phyloP scores from a whole-genome alignment of 1,140 invertebrate genomes.

The Drosophila baimaii region DNA sequence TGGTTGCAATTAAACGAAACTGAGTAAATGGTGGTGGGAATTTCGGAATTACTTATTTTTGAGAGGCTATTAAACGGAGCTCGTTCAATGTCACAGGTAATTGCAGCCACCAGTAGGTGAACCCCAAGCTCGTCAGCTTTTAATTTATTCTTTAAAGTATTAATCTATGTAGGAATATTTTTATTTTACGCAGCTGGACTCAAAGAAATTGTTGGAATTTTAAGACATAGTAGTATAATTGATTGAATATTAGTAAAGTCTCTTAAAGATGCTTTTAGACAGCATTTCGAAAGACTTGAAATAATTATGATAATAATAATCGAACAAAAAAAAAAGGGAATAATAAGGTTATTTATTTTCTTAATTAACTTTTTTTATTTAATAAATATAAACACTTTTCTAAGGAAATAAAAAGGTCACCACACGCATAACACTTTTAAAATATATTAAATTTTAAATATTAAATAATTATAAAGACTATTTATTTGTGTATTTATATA shows the following conservation, averaged over 20 bases:
- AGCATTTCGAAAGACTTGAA: not conserved
- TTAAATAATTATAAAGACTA: too few species aligned
- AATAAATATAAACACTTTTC: too few species aligned
- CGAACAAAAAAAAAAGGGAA: too few species aligned
- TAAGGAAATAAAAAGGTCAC: too few species aligned
- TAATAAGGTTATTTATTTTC: too few species aligned
- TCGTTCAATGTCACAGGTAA: not conserved
- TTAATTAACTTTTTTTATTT: too few species aligned
- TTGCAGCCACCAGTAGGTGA: not conserved
- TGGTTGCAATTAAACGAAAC: conserved; percentile 25
- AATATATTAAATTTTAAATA: too few species aligned
- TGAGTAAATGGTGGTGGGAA: not conserved
- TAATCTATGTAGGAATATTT: not conserved
- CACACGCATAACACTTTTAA: too few species aligned
- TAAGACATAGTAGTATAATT: not conserved
- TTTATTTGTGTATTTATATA: too few species aligned
- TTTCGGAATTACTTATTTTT: not conserved
- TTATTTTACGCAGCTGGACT: not conserved
- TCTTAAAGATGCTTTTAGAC: not conserved
- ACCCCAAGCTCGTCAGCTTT: not conserved
- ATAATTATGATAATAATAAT: too few species aligned
- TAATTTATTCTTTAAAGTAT: not conserved
- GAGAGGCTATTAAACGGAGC: not conserved
- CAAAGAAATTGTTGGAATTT: not conserved
- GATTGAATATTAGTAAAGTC: not conserved